Conservation (phyloP, 1,140 invertebrate genomes). For the Drosophila pruinosa region DNA sequence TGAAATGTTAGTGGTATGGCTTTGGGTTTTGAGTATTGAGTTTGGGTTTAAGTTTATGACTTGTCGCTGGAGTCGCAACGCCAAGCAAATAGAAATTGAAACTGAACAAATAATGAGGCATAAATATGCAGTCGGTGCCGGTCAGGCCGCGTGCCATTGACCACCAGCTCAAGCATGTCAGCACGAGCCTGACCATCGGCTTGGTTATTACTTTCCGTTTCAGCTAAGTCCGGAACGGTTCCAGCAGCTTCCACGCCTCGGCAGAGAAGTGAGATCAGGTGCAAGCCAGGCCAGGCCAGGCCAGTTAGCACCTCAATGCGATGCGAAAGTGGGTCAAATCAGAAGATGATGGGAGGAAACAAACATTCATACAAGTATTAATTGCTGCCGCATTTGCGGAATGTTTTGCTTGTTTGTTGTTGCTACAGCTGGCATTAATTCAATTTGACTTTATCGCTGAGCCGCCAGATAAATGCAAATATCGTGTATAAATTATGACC, state of each 20-base stretch:
- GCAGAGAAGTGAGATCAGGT: background rate
- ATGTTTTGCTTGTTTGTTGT: conserved; percentile 14
- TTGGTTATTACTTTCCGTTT: conserved; percentile 56
- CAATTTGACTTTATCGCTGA: conserved; percentile 60
- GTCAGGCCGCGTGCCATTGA: conserved; percentile 18
- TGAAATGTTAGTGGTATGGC: conserved; percentile 42
- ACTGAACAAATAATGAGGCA: conserved; percentile 77
- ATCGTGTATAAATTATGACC: conserved; percentile 68
- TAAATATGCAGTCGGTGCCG: conserved; percentile 67
- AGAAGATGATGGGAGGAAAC: background rate
- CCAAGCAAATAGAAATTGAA: conserved; percentile 73
- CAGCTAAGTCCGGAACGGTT: background rate
- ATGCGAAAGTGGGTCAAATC: conserved; percentile 69
- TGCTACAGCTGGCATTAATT: conserved; percentile 61
- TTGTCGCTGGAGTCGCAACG: conserved; percentile 24
- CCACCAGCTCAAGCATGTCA: conserved; percentile 20
- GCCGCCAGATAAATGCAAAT: conserved; percentile 66
- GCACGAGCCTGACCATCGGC: background rate
- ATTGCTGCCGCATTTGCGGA: conserved; percentile 22
- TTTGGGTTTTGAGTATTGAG: background rate
- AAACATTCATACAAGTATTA: conserved; percentile 47
- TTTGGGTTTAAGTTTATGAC: conserved; percentile 35
- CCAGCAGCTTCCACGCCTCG: conserved; percentile 4
- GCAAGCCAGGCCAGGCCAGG: conserved; percentile 45
- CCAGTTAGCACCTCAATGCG: conserved; percentile 68